phyloP scores from a whole-genome alignment of 2,888 invertebrate genomes.

The Nomada fucata region DNA sequence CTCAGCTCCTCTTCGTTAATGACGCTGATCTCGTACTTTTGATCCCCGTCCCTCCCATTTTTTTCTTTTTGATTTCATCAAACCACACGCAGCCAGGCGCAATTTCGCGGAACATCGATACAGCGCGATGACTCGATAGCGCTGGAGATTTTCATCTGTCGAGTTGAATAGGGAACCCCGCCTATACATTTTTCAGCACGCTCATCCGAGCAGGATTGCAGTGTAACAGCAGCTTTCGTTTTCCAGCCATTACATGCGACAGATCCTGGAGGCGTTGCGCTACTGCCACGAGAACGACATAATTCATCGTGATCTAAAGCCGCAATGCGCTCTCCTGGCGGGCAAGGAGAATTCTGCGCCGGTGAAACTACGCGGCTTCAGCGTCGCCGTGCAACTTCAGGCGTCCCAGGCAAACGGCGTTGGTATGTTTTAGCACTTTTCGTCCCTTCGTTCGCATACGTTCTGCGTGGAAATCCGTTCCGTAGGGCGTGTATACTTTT shows the following conservation, averaged over 20 bases:
- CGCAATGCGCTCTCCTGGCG: conserved; percentile 97
- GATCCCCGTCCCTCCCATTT: no score
- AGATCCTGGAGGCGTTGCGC: conserved; percentile 97
- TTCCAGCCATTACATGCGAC: conserved; percentile 98
- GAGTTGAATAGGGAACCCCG: neutral
- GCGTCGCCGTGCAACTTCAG: conserved; percentile 97
- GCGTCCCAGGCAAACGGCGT: conserved; percentile 89
- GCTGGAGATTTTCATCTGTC: neutral
- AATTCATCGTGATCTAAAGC: conserved; percentile 98
- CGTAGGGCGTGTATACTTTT: conserved; percentile 55
- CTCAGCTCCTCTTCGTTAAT: no score
- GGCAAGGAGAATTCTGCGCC: conserved; percentile 99
- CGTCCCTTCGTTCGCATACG: conserved; percentile 25
- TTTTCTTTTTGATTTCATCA: no score
- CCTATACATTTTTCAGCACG: conserved; percentile 8
- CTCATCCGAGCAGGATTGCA: neutral
- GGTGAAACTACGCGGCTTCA: conserved; percentile 98
- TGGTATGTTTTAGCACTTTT: conserved; percentile 83
- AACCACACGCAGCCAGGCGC: neutral
- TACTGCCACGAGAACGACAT: conserved; percentile 99
- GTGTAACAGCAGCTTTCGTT: conserved; percentile 55
- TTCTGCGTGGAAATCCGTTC: conserved; percentile 47
- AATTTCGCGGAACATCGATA: neutral
- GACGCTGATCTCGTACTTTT: no score
- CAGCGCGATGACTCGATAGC: neutral